Conservation (phyloP, 92 coral and sea anemone genomes). For the Zoanthus sociatus region DNA sequence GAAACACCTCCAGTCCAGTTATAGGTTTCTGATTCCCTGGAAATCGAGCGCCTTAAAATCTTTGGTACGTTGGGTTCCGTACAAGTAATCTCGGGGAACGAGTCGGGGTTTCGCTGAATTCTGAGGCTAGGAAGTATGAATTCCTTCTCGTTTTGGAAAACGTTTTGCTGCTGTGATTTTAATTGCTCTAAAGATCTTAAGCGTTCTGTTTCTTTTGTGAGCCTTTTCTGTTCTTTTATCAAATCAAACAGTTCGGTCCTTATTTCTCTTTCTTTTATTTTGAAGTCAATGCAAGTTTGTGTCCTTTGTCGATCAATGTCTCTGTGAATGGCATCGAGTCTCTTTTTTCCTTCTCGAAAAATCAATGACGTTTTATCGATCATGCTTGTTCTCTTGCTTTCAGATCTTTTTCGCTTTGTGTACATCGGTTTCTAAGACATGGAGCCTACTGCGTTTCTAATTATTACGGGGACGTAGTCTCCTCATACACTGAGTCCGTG, state of each 20-base stretch:
- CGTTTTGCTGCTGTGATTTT: not conserved
- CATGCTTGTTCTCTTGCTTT: constrained; percentile 52
- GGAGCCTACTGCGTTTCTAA: too few relatives aligned
- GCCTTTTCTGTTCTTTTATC: constrained; percentile 63
- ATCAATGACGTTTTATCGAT: constrained; percentile 69
- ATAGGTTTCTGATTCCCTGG: constrained; percentile 72
- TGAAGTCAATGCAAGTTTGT: constrained; percentile 63
- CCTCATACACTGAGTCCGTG: too few relatives aligned
- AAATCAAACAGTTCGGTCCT: constrained; percentile 66
- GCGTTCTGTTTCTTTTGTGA: constrained; percentile 55
- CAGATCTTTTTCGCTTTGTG: not conserved
- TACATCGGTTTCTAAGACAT: not conserved
- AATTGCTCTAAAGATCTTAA: not conserved
- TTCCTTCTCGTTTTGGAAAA: constrained; percentile 25
- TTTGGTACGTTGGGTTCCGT: constrained; percentile 69
- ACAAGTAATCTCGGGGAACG: constrained; percentile 67
- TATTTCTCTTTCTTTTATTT: constrained; percentile 70
- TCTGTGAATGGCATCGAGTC: constrained; percentile 55
- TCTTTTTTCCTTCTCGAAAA: constrained; percentile 71
- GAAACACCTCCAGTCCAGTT: constrained; percentile 77
- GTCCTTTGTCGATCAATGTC: constrained; percentile 72
- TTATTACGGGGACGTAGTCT: too few relatives aligned
- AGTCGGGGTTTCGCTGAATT: constrained; percentile 40
- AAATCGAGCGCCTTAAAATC: constrained; percentile 75
- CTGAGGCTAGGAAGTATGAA: constrained; percentile 42